These are phyloP conservation scores for Chelonus formosanus DNA, from an alignment of 2,888 invertebrate genomes.

Conservation along the genomic window DNA sequence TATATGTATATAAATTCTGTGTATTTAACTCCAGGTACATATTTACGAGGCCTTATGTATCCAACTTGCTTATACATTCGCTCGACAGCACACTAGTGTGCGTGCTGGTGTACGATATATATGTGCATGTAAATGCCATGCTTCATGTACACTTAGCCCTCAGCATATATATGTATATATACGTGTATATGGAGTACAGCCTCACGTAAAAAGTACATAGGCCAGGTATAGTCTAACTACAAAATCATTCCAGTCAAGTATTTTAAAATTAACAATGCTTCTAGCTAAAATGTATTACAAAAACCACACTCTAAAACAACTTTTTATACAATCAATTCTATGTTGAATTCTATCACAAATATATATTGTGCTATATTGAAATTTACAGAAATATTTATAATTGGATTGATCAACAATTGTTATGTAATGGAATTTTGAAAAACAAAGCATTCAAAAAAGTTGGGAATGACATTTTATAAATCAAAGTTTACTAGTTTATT, in stretches of 20 bases:
- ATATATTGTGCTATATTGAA: too few species aligned
- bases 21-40: slow-evolving; percentile 50
- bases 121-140: slow-evolving; percentile 27
- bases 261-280: slow-evolving; percentile 56
- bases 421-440: too few species aligned
- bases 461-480: too few species aligned
- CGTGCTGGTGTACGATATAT: slow-evolving; percentile 33
- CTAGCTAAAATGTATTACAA: not conserved
- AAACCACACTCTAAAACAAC: slow-evolving; percentile 1
- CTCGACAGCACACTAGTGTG: slow-evolving; percentile 31
- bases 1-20: slow-evolving; percentile 51
- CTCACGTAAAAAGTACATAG: slow-evolving; percentile 40
- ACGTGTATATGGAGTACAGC: slow-evolving; percentile 22
- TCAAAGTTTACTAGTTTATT: too few species aligned
- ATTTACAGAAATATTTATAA: too few species aligned
- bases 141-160: slow-evolving; percentile 24
- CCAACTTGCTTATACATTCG: slow-evolving; percentile 33
- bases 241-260: slow-evolving; percentile 42
- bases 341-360: too few species aligned
- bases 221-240: slow-evolving; percentile 48
- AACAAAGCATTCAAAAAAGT: too few species aligned
- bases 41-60: slow-evolving; percentile 38
- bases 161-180: slow-evolving; percentile 29
- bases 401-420: too few species aligned
- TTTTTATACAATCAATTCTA: too few species aligned